Evolutionary conservation across 1,140 invertebrate genomes (phyloP).

Genomic region (Drosophila hydei): DNA sequence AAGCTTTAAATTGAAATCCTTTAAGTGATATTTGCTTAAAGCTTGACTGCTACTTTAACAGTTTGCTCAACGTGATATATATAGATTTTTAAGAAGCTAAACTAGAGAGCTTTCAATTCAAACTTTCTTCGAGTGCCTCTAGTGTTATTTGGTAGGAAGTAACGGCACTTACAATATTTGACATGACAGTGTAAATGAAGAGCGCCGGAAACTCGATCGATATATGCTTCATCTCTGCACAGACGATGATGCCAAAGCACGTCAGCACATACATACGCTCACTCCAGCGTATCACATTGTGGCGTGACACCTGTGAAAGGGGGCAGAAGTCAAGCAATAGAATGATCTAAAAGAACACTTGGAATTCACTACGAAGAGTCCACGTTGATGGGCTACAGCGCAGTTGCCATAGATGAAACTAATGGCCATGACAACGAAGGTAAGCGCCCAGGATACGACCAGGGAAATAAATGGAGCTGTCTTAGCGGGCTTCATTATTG

Average conservation of each 20-base stretch:
- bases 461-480: constrained; percentile 12
- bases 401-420: constrained; percentile 37
- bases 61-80: no score
- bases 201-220: constrained; percentile 26
- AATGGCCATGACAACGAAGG: constrained; percentile 26
- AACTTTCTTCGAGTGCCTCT: not conserved
- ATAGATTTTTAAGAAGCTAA: no score
- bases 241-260: constrained; percentile 52
- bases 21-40: no score
- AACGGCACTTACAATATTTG: constrained; percentile 40
- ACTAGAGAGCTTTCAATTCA: not conserved
- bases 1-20: not conserved
- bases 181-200: constrained; percentile 31
- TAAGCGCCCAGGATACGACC: constrained; percentile 8
- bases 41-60: no score
- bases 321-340: no score
- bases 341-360: constrained; percentile 2
- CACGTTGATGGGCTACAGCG: constrained; percentile 6
- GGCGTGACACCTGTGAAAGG: constrained; percentile 25
- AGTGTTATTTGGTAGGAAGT: constrained; percentile 1
- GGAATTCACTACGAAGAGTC: constrained; percentile 31
- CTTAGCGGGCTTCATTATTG: constrained; percentile 49
- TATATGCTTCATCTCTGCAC: constrained; percentile 27
- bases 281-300: constrained; percentile 51
- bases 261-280: constrained; percentile 51